Conservation (phyloP, 2,797 vertebrate species). For the Ctenopoma kingsleyae region DNA sequence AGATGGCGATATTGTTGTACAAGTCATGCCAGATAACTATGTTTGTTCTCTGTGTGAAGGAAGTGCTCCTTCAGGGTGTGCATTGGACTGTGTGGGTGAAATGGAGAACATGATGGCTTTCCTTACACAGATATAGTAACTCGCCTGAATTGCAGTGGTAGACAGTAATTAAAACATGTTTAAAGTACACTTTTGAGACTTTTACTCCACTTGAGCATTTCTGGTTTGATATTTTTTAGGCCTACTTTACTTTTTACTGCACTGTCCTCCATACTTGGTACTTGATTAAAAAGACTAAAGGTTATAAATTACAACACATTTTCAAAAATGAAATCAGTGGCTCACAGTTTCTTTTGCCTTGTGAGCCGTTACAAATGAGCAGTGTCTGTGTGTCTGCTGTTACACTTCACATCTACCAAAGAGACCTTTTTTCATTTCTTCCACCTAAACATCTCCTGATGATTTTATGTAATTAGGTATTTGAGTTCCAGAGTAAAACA, state of each 20-base stretch:
- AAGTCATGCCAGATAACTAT: constrained; percentile 33
- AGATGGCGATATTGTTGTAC: constrained; percentile 24
- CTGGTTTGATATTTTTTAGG: no score
- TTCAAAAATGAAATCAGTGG: neutral
- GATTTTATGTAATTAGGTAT: no score
- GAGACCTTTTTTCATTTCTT: no score
- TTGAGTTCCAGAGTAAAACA: no score
- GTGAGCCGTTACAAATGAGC: neutral
- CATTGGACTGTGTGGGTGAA: constrained; percentile 11
- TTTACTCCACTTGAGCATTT: neutral
- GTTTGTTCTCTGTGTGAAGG: constrained; percentile 42
- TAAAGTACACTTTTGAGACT: neutral
- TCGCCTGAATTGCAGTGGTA: no score
- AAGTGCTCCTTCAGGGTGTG: constrained; percentile 30
- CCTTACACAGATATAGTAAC: no score
- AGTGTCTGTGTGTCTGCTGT: no score
- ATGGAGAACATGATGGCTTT: neutral
- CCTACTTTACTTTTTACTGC: neutral
- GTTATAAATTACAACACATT: neutral
- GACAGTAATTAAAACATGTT: neutral
- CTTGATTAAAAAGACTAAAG: no score
- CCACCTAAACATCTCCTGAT: no score
- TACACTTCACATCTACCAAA: neutral
- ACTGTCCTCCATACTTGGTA: no score
- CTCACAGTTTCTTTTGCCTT: neutral